Evolutionary conservation across 2,113 vertebrate species (phyloP), one percentile per base, ranked within the genome.

Genomic region (Vidua chalybeata): DNA sequence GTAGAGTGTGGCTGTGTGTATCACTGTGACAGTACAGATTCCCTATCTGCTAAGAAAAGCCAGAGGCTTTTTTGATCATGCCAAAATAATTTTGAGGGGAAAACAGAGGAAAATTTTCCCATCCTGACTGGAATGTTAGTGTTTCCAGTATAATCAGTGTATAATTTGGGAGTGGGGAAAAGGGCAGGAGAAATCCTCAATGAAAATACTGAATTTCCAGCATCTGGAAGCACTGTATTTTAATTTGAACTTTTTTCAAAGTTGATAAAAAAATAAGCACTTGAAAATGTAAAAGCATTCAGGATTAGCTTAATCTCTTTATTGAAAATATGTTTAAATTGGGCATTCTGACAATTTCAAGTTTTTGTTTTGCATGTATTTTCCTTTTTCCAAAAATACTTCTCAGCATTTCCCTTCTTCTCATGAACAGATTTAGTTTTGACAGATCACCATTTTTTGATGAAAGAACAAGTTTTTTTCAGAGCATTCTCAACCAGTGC

Each of bases 401-500:
- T 82, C 20, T 93, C 27, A 78, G 52, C 68, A 37, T 86, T 93
- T 77, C 33, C 79, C 33, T 28, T 88, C n/a, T 30, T 86, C 48
- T 75, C 18, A 6, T 37, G 90, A 93, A 86, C 88, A 94, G 88
- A 66, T 92, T 96, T 94, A 54, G 46, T 92, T 97, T 93, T 95
- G 94, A 93, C 79, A 93, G 71, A 85, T 83, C 63, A 69, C 79
- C 7, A 10, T 90, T 93, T 92, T 91, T 76, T 84, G 80, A 78
- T 74, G 73, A 86, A 93, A 84, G 91, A 92, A 74, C 12, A 76
- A 78, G n/a, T 55, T 92, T 90, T 88, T 10, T 8, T 69, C 51
- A 90, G 89, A 51, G 74, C 14, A 15, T 77, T 86, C 72, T 90
- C 59, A 90, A 52, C 67, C 55, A 74, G 43, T 59, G 88, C 54